Evolutionary conservation across 1,140 invertebrate species (phyloP).

Genomic region (Bombus turneri): DNA sequence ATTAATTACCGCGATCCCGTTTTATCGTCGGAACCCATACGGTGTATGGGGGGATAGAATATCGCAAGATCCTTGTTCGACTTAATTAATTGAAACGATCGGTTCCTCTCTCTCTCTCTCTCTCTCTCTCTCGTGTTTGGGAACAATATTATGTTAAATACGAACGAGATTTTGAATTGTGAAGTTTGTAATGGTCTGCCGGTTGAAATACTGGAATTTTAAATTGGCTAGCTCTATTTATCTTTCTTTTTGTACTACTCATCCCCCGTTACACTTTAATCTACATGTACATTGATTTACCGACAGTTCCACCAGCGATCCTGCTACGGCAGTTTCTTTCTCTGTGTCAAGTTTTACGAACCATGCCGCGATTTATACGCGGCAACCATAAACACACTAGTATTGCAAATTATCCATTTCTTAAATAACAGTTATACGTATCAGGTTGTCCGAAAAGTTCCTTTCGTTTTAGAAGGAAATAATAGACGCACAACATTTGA

Average conservation of each 20-base stretch:
- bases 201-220: background rate
- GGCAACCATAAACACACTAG: background rate
- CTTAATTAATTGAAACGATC: slow-evolving; percentile 60
- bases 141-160: background rate
- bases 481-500: too few species aligned
- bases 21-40: slow-evolving; percentile 54
- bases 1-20: slow-evolving; percentile 67
- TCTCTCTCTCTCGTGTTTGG: background rate
- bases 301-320: background rate
- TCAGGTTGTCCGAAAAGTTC: background rate
- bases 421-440: background rate
- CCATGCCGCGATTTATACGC: background rate
- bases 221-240: background rate
- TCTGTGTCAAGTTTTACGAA: slow-evolving; percentile 2
- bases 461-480: too few species aligned
- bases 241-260: background rate
- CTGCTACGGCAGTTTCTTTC: background rate
- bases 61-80: slow-evolving; percentile 30
- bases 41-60: background rate
- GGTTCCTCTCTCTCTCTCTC: background rate
- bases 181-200: too few species aligned
- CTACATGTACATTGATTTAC: background rate
- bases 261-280: background rate
- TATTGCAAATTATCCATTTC: too few species aligned
- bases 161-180: background rate